Percentiles rank a stretch among this genome's conserved stretches.
Evolutionary conservation across 2,113 vertebrate genomes (phyloP).

Genomic region (Ondatra zibethicus): DNA sequence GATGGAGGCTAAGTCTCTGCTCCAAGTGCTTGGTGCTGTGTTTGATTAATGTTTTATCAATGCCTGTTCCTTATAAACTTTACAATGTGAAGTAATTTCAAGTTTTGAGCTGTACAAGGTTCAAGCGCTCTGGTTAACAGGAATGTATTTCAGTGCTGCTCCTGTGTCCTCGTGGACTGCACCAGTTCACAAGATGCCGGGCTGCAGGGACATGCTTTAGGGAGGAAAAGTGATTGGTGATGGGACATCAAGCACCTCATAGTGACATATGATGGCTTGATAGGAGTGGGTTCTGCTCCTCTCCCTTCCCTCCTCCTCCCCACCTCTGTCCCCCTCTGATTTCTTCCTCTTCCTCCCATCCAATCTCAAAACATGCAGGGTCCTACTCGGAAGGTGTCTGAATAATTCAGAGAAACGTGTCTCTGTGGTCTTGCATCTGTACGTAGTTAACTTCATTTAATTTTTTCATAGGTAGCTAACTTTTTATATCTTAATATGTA

Average conservation of each 20-base stretch:
- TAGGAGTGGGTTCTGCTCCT: background rate
- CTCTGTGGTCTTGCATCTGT: background rate
- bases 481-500: background rate
- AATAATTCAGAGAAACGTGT: slow-evolving; percentile 7
- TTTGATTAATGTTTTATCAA: slow-evolving; percentile 76
- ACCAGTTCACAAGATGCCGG: background rate
- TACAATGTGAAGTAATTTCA: slow-evolving; percentile 27
- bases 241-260: background rate
- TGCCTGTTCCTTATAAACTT: slow-evolving; percentile 51
- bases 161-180: background rate
- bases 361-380: background rate
- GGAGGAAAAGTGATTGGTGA: background rate
- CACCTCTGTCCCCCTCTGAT: background rate
- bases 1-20: slow-evolving; percentile 66
- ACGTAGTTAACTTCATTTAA: background rate
- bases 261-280: background rate
- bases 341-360: background rate
- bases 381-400: background rate
- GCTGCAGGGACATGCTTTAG: background rate
- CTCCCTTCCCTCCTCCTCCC: background rate
- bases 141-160: background rate
- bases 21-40: slow-evolving; percentile 65
- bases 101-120: slow-evolving; percentile 1
- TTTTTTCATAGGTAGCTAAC: background rate
- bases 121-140: slow-evolving; percentile 3